Evolutionary conservation across 2,888 invertebrate species (phyloP), one percentile per base, ranked within the genome.

Genomic region (Auanema freiburgensis): DNA sequence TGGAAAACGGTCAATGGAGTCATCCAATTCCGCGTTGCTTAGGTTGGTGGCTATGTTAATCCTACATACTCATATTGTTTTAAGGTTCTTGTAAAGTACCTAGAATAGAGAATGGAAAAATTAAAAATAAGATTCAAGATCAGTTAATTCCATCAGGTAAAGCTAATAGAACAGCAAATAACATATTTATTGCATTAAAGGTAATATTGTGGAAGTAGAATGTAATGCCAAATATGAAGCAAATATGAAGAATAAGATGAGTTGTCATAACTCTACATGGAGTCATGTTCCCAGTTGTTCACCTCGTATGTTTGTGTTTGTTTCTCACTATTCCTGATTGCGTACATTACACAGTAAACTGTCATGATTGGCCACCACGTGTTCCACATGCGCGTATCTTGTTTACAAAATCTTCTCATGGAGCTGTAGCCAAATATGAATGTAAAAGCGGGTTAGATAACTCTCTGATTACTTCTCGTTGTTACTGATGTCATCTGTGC

Each of bases 351-450:
- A 11, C 80, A 89, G 88, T 86, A 61, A 89, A 91, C 33, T 92
- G 94, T 84, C 91, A 91, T 80, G 85, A 85, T 77, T 89, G 93
- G 87, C 94, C 94, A 0, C 89, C 88, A 66, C 87, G 90, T 3
- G 93, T 97, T 0, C 90, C 91, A 59, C 91, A 94, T 80, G 96
- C 97, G 0, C 92, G 95, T 89, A 93, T 96, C 4, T 90, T 97
- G 63, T 97, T 95, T 0, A 93, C 96, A 0, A 94, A 94, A 83
- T 93, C 93, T n/a, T 92, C 93, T 69, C 97, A 98, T 83, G 93
- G 94, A 0, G 93, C 93, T 91, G 90, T 90, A 81, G 97, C 97
- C 0, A 74, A 72, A 65, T 74, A 74, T 25, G 71, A 72, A 18
- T 74, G 74, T 43, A 65, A 53, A 25, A 65, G 63, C 44, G 74